Base-by-base conservation (phyloP, 2,888 invertebrate species). In the Thereva unica region DNA sequence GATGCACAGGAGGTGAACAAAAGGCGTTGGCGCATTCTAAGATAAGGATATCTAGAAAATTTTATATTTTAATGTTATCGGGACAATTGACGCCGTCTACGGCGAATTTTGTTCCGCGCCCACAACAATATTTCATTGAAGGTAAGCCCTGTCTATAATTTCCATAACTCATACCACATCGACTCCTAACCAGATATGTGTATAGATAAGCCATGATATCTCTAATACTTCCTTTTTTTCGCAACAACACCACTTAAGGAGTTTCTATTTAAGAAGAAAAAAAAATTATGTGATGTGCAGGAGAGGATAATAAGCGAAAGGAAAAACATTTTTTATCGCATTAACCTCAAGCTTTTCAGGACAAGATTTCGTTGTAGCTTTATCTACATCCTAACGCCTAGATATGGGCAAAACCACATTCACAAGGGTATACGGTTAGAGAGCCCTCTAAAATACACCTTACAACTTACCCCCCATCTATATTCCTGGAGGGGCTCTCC, bases 71-170 rank as follows among this genome's bases (percentile, higher is more conserved):
- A 76, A 80, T 80, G 79, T 75, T 79, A 78, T 76, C 80, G 71
- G 77, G 75, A 76, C 77, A 79, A 75, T 75, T 77, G 71, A 73
- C 77, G 75, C 77, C 76, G 73, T 75, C 78, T 69, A 71, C 77
- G 80, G 78, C 78, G 73, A 76, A 65, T 65, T 56, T 56, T 56
- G 49, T 65, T 65, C 47, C 64, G 54, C 65, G 45, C 40, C 66
- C 42, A 53, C 44, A 49, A 42, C 45, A 38, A 12, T 65, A 65
- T 45, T 42, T 52, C 35, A 57, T 52, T 47, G 57, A 57, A 57
- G 66, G 66, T 66, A 50, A 66, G 50, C 54, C n/a, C 5, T 38
- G n/a, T 3, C n/a, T 34, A 50, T 6, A 50, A 12, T 8, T 5
- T 50, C 23, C 23, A 23, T 23, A 23, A 23, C 23, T 23, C 23